Conservation (phyloP, 2,113 vertebrate genomes). For the Pedionomus torquatus region DNA sequence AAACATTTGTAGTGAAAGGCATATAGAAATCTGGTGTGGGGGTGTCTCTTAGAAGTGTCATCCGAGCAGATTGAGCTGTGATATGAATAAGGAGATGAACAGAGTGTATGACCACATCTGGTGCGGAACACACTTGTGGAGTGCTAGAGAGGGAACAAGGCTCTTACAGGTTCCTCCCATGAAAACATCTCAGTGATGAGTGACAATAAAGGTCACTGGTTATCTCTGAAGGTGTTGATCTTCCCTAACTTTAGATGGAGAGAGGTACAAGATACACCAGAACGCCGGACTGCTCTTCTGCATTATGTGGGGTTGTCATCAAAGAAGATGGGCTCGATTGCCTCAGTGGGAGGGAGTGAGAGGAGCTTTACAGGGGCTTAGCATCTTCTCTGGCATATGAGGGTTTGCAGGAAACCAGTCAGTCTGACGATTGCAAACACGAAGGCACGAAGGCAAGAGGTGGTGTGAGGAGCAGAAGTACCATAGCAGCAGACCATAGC, state of each 20-base stretch:
- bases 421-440: too few species aligned
- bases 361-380: too few species aligned
- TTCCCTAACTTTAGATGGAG: neutral
- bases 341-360: too few species aligned
- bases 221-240: neutral
- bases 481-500: neutral
- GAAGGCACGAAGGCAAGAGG: too few species aligned
- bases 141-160: neutral
- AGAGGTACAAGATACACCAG: neutral
- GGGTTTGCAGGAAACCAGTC: too few species aligned
- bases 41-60: neutral
- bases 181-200: neutral
- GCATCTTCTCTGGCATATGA: too few species aligned
- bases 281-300: neutral
- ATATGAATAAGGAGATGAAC: neutral
- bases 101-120: neutral
- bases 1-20: neutral
- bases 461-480: too few species aligned
- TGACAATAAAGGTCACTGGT: neutral
- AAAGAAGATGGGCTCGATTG: too few species aligned
- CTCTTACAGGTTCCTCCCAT: neutral
- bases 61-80: neutral
- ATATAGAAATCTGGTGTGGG: neutral
- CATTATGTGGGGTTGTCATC: too few species aligned
- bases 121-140: rapidly evolving